A percentile compares a stretch with the other conserved stretches of the same genome.
Conservation (phyloP, 1,140 invertebrate genomes). For the Chrysomallon squamiferum region DNA sequence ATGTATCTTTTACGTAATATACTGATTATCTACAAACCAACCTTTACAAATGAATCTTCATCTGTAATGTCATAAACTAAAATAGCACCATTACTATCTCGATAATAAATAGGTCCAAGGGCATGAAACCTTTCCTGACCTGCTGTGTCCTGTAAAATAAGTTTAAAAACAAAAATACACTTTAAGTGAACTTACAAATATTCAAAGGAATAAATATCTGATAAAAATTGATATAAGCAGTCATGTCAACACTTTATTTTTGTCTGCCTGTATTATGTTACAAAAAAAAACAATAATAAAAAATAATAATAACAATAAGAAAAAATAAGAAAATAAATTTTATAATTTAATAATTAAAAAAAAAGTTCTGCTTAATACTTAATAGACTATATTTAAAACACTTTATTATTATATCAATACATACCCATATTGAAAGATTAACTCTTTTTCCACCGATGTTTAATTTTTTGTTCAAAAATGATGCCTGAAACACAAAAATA, state of each 20-base stretch:
- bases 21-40: no score
- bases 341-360: no score
- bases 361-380: no score
- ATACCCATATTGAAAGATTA: conserved; percentile 90
- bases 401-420: no score
- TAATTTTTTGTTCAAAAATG: conserved; percentile 96
- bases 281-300: no score
- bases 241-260: neutral
- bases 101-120: conserved; percentile 90
- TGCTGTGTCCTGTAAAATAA: conserved; percentile 81
- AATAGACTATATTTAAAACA: no score
- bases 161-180: neutral
- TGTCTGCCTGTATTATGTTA: no score
- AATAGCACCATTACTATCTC: conserved; percentile 96
- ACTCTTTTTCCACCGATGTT: conserved; percentile 88
- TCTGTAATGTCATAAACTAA: conserved; percentile 99
- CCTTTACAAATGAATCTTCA: conserved; percentile 95
- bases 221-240: neutral
- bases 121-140: conserved; percentile 97
- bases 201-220: neutral
- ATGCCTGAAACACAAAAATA: conserved; percentile 76
- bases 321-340: no score
- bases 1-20: no score
- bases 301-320: no score
- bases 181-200: neutral